Percentiles rank a stretch among this genome's conserved stretches.
Evolutionary conservation across 2,888 invertebrate species (phyloP).

Genomic region (Epinotia demarniana): DNA sequence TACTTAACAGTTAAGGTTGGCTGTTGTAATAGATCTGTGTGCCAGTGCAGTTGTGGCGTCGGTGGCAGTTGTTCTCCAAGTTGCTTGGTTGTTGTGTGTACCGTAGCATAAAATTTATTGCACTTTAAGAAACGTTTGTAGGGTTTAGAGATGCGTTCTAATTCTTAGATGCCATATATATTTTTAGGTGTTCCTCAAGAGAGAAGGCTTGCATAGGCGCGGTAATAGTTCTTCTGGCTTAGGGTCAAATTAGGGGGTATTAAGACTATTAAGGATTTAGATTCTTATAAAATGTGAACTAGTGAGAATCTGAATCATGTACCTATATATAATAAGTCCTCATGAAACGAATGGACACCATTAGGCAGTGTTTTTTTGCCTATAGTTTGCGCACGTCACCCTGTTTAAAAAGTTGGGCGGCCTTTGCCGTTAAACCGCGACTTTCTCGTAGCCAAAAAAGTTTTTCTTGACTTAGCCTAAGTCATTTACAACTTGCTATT

Average conservation of each 20-base stretch:
- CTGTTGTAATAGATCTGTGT: conserved; percentile 61
- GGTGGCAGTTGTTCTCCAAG: conserved; percentile 46
- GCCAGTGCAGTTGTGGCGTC: conserved; percentile 54
- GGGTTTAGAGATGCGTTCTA: not conserved
- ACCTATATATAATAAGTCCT: not conserved
- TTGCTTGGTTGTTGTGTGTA: conserved; percentile 38
- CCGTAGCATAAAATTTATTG: not conserved
- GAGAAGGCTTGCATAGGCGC: not conserved
- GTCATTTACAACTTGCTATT: conserved; percentile 4
- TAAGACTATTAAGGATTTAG: no score
- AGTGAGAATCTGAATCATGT: not conserved
- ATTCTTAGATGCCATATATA: not conserved
- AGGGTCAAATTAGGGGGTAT: not conserved
- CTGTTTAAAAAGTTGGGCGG: not conserved
- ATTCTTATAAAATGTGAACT: not conserved
- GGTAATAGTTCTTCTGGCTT: not conserved
- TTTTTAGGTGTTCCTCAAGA: not conserved
- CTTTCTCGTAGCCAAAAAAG: conserved; percentile 16
- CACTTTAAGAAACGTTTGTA: not conserved
- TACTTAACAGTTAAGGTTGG: conserved; percentile 56
- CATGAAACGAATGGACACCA: not conserved
- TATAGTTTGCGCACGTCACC: conserved; percentile 1
- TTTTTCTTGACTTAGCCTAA: conserved; percentile 1
- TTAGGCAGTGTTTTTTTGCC: not conserved
- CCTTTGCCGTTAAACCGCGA: not conserved